Percentiles rank a stretch among this genome's conserved stretches.
These are phyloP conservation scores for Zaprionus gabonicus DNA, from an alignment of 1,140 invertebrate genomes.

Conservation along the genomic window DNA sequence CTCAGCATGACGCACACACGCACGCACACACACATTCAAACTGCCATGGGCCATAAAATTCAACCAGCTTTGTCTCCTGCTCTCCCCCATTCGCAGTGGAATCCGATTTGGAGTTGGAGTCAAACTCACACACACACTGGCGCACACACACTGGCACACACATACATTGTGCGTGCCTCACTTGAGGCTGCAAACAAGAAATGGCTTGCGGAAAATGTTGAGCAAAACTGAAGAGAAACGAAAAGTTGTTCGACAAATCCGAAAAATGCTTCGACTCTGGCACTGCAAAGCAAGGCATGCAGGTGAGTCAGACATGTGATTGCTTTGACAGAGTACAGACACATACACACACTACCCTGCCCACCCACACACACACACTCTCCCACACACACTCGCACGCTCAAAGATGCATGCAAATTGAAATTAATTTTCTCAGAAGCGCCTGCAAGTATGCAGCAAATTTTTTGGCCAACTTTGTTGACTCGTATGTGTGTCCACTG, in stretches of 20 bases:
- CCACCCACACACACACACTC: conserved; percentile 24
- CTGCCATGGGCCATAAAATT: conserved; percentile 47
- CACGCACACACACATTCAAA: conserved; percentile 7
- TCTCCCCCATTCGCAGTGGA: conserved; percentile 1
- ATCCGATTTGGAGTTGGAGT: conserved; percentile 12
- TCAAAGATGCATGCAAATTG: conserved; percentile 50
- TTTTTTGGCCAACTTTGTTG: conserved; percentile 60
- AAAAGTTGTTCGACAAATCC: conserved; percentile 48
- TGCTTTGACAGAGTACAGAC: conserved; percentile 46
- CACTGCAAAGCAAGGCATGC: conserved; percentile 1
- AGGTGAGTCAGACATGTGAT: conserved; percentile 55
- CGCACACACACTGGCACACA: background rate
- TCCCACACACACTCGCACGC: background rate
- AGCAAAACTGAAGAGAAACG: conserved; percentile 27
- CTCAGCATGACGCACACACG: conserved; percentile 52
- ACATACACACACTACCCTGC: conserved; percentile 27
- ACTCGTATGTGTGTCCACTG: conserved; percentile 11
- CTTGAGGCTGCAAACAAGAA: background rate
- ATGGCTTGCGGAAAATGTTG: conserved; percentile 18
- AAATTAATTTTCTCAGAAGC: conserved; percentile 72
- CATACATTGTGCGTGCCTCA: conserved; percentile 7
- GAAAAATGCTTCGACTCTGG: conserved; percentile 26
- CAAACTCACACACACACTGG: background rate
- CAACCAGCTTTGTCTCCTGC: conserved; percentile 27
- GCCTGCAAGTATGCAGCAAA: conserved; percentile 75